Evolutionary conservation across 2,797 vertebrate species (phyloP), one percentile per base, ranked within the genome.

Genomic region (Esox masquinongy): DNA sequence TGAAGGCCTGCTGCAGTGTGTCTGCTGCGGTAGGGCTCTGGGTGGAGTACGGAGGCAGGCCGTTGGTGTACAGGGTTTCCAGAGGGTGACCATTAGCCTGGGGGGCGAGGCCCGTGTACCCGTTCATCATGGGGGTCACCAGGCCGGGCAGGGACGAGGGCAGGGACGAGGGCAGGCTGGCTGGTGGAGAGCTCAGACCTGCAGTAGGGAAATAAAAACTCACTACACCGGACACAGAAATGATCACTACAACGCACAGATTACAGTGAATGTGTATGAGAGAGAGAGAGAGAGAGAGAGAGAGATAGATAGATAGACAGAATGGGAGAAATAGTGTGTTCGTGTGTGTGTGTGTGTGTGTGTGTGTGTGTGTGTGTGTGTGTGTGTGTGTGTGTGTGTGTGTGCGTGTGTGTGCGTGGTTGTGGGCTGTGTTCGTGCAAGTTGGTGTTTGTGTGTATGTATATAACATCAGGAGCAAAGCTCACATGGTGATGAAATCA

Each of bases 11-110:
- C 70, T 95, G 94, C 76, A 96, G 90, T 16, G 93, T 92, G 79
- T 96, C 95, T 19, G 94, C 93, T 81, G 95, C 91, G 0, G 94
- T 94, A 4, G 95, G 94, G 77, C 91, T 95, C 90, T 95, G 95
- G 86, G 94, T 80, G 70, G 95, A 92, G 83, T 95, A 96, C 2
- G 94, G 92, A 67, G 94, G 87, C 34, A 96, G 91, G 74, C 95
- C 93, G 0, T 95, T 96, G 85, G 94, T 91, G 80, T 96, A 96
- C 75, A 96, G 90, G 0, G 95, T 93, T 85, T 96, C 95, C 81
- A 96, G 83, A 0, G 95, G 95, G 83, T 96, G 95, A 64, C 92
- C 92, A 0, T 92, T 94, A 15, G 93, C 90, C 75, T 95, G 95
- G 8, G 94, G 94, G 51, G 94, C 88, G 2, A 96, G 91, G 1